Conservation (phyloP, 2,797 vertebrate genomes). For the Anniella stebbinsi region DNA sequence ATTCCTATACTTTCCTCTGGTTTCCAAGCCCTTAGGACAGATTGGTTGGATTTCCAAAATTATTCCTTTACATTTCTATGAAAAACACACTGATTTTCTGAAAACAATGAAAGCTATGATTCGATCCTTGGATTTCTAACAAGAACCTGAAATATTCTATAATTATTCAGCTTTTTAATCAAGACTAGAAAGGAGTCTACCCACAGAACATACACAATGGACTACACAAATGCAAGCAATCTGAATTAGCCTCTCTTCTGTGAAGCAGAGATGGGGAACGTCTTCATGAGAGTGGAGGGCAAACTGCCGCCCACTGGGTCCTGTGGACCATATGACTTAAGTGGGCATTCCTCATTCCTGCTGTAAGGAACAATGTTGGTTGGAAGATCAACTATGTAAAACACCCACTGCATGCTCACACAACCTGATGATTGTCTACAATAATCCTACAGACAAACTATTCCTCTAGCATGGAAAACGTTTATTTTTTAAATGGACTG, state of each 20-base stretch:
- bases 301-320: no score
- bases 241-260: neutral
- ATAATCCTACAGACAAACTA: conserved; percentile 9
- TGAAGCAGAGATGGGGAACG: neutral
- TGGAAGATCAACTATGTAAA: neutral
- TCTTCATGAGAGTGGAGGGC: neutral
- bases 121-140: neutral
- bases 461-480: neutral
- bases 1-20: neutral
- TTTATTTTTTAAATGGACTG: neutral
- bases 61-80: neutral
- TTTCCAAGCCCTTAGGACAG: neutral
- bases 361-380: neutral
- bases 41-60: neutral
- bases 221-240: neutral
- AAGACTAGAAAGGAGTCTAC: neutral
- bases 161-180: neutral
- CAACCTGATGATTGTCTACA: conserved; percentile 2
- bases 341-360: neutral
- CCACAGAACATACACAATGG: neutral
- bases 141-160: neutral
- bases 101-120: neutral
- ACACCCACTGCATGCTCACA: neutral
- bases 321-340: no score
- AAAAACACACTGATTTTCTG: neutral